These are phyloP conservation scores for Ellobius talpinus DNA, from an alignment of 2,113 vertebrate species.

Conservation along the genomic window DNA sequence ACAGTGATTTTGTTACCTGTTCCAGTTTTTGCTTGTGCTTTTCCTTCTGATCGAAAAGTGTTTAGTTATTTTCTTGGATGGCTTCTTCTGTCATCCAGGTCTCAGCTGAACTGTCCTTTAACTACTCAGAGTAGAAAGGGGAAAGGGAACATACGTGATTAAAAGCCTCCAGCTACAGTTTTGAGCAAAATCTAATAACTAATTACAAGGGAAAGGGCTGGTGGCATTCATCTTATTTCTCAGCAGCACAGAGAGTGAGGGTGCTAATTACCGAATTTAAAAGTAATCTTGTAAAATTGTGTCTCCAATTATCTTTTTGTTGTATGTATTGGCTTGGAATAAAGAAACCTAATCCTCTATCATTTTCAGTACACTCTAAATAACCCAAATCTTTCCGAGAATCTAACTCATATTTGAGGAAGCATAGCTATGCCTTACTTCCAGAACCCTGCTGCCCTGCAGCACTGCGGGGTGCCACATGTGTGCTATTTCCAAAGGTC, in stretches of 20 bases:
- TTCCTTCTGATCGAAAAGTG: not conserved
- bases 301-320: constrained; percentile 37
- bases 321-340: constrained; percentile 29
- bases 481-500: not conserved
- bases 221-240: constrained; percentile 20
- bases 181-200: constrained; percentile 6
- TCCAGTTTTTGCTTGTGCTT: not conserved
- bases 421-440: constrained; percentile 36
- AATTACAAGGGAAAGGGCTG: not conserved
- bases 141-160: not conserved
- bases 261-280: not conserved
- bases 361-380: constrained; percentile 22
- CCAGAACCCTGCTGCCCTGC: not conserved
- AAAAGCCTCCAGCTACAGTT: not conserved
- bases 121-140: not conserved
- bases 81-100: not conserved
- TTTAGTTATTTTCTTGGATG: not conserved
- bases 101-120: not conserved
- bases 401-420: constrained; percentile 54
- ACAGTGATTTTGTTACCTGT: not conserved
- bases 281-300: constrained; percentile 50
- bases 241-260: not conserved
- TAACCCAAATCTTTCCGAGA: constrained; percentile 33
- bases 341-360: constrained; percentile 49
- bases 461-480: not conserved